A percentile compares a stretch with the other conserved stretches of the same genome.
Conservation (phyloP, 2,888 invertebrate genomes). For the Holacanthella duospinosa region DNA sequence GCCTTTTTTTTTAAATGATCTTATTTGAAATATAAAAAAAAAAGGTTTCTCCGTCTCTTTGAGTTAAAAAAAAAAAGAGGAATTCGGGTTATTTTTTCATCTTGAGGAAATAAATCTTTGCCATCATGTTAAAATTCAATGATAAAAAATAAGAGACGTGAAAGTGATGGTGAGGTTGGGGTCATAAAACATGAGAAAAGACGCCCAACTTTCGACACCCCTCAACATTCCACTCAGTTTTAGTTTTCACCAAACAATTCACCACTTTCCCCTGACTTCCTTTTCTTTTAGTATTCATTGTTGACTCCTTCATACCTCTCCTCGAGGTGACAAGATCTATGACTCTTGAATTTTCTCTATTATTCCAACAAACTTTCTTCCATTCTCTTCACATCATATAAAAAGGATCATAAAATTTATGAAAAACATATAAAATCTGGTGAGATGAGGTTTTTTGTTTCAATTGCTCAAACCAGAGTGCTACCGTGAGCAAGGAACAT, state of each 20-base stretch:
- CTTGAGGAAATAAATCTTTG: background rate
- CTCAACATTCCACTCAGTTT: background rate
- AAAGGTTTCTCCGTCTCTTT: background rate
- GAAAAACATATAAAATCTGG: background rate
- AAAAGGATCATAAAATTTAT: background rate
- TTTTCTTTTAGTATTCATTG: constrained; percentile 6
- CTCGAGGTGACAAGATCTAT: constrained; percentile 5
- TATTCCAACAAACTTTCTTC: background rate
- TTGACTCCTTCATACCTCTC: background rate
- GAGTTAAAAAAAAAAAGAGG: background rate
- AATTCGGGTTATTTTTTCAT: background rate
- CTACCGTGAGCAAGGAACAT: too few species aligned
- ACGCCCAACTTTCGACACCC: background rate
- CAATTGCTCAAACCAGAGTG: too few species aligned
- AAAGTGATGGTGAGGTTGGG: background rate
- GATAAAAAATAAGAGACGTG: background rate
- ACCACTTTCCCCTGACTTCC: constrained; percentile 1
- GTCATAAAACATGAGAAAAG: background rate
- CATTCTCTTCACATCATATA: background rate
- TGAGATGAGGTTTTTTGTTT: background rate
- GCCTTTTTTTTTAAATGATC: too few species aligned
- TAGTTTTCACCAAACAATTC: background rate
- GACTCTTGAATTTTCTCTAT: background rate
- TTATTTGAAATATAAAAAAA: too few species aligned
- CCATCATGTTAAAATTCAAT: background rate